Evolutionary conservation across 2,113 vertebrate genomes (phyloP).

Genomic region (Melanerpes formicivorus): DNA sequence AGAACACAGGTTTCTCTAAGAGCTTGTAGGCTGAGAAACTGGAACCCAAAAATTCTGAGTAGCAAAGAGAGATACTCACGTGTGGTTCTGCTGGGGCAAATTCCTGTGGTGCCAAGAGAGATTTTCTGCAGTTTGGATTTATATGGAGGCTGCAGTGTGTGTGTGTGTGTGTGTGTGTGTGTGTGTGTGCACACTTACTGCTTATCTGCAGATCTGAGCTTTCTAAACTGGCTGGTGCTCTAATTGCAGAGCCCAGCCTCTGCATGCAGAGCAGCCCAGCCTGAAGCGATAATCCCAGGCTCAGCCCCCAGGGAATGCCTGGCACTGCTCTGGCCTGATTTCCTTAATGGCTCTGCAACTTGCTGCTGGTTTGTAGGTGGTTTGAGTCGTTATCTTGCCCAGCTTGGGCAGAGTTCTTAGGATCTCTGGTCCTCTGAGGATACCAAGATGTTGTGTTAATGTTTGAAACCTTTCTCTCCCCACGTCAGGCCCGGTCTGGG

Average conservation of each 20-base stretch:
- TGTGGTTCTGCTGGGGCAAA: not conserved
- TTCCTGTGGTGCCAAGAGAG: not conserved
- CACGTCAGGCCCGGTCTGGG: not conserved
- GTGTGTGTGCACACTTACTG: not conserved
- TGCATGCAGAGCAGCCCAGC: constrained; percentile 24
- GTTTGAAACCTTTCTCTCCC: not conserved
- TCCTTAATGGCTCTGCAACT: constrained; percentile 48
- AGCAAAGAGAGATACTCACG: not conserved
- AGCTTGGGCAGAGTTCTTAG: not conserved
- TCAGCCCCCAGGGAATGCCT: constrained; percentile 33
- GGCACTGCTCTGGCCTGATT: constrained; percentile 43
- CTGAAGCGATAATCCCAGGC: constrained; percentile 46
- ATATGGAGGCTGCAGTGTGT: not conserved
- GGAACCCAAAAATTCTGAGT: not conserved
- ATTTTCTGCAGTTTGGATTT: not conserved
- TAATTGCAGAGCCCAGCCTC: constrained; percentile 45
- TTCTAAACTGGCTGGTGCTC: constrained; percentile 45
- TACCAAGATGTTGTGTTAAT: not conserved
- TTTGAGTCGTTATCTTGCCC: not conserved
- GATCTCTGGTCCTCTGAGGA: not conserved
- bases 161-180: not conserved
- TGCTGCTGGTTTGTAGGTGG: constrained; percentile 23
- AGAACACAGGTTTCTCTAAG: not conserved
- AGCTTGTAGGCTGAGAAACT: not conserved
- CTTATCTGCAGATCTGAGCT: constrained; percentile 53